Conservation (phyloP, 2,113 vertebrate genomes). For the Forbesichthys agassizii region DNA sequence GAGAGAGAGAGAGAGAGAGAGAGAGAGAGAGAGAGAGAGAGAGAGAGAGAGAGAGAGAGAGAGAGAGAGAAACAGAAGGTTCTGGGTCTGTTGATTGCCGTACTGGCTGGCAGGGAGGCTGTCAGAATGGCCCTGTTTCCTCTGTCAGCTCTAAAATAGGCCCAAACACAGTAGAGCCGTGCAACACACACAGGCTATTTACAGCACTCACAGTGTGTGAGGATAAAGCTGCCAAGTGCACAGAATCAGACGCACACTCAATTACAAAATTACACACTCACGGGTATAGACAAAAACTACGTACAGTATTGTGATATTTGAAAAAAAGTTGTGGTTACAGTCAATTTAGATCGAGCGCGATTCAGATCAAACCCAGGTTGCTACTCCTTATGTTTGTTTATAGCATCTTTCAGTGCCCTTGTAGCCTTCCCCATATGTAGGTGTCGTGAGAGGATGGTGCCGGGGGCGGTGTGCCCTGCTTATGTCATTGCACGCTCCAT, state of each 20-base stretch:
- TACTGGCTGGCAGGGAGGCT: constrained; percentile 73
- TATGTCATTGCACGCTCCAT: constrained; percentile 68
- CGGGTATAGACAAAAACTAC: constrained; percentile 28
- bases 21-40: no score
- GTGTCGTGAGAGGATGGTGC: constrained; percentile 36
- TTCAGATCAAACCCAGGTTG: not conserved
- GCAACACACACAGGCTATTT: constrained; percentile 77
- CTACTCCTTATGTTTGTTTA: not conserved
- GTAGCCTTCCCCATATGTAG: constrained; percentile 64
- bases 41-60: no score
- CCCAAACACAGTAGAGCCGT: constrained; percentile 79
- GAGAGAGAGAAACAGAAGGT: constrained; percentile 57
- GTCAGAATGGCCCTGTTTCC: constrained; percentile 80
- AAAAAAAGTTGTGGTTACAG: no score
- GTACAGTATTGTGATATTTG: constrained; percentile 29
- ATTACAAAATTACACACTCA: constrained; percentile 36
- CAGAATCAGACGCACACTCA: constrained; percentile 45
- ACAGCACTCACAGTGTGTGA: constrained; percentile 74
- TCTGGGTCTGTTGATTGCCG: constrained; percentile 71
- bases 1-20: no score
- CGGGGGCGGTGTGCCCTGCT: constrained; percentile 57
- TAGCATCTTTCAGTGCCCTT: constrained; percentile 38
- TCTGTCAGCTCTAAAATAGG: constrained; percentile 81
- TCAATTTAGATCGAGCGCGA: no score
- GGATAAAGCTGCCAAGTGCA: constrained; percentile 67